Base-by-base conservation (phyloP, 2,797 vertebrate genomes). In the Rhinophrynus dorsalis region DNA sequence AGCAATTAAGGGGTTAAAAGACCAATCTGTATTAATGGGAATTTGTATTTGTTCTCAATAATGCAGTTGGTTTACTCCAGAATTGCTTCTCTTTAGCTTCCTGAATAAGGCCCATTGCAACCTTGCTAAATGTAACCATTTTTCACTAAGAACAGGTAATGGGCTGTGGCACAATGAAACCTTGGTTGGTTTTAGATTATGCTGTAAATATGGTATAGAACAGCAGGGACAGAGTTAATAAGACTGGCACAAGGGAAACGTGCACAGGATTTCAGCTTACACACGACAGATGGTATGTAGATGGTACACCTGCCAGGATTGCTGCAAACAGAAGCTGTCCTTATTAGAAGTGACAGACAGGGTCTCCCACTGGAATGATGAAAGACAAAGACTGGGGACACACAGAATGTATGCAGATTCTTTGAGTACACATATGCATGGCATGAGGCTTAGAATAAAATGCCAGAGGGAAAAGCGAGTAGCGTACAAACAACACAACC, bases 271-370 rank as follows among this genome's bases (percentile, higher is more conserved):
- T 27, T 60, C n/a, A 18, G 45, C 38, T 37, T 21, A 50, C 45
- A 60, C 13, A 58, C 47, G 58, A 58, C 70, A 66, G 70, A 73
- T 73, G 62, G 70, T 37, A 35, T 29, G 27, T 42, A 52, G 47
- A 42, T 58, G 30, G 33, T 52, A 66, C 70, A 66, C 70, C 70
- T 73, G 70, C 62, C 62, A 73, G 55, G 18, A 60, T 38, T 66
- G 44, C 62, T 54, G 62, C 55, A 65, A 73, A 66, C 70, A 66
- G 69, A 72, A 63, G 70, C 70, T 52, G 70, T 66, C 55, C 61
- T 47, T 66, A 73, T 73, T 73, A 73, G 33, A 73, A 73, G 62
- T 66, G 61, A 63, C 54, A 66, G 61, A 66, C 61, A 58, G 42
- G 17, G 37, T 65, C 52, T 66, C 61, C 69, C 69, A 73, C 44